Base-by-base conservation (phyloP, 2,888 invertebrate species). In the Anaspis maculata region DNA sequence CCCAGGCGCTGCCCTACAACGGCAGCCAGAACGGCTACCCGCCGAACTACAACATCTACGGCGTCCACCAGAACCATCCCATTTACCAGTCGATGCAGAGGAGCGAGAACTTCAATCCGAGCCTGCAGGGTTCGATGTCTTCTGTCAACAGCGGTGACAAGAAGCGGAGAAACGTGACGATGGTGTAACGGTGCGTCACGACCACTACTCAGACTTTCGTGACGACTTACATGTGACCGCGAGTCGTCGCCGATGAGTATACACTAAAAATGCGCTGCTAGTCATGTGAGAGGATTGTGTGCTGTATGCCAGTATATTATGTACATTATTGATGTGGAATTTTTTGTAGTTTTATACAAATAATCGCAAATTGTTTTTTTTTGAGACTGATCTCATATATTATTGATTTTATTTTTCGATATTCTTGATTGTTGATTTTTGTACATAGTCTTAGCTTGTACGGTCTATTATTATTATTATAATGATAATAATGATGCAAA, bases 81-180 rank as follows among this genome's bases (percentile, higher is more conserved):
- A 62, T 66, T 39, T 63, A 67, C 49, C 64, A 64, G 47, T 58
- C 62, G 23, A 66, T 64, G 61, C 62, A 62, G 33, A 51, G 67
- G 22, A 63, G 57, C 32, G 64, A 66, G 12, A 51, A 54, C 27
- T 72, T 70, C 51, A 71, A 69, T 51, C 62, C 69, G 3, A 72
- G 70, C 51, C 54, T 71, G 26, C 72, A 73, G 48, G 73, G 74
- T 6, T 73, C 73, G 1, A 57, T 74, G 52, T 72, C 67, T 42
- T 74, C 74, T 2, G 73, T 74, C 19, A 72, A 71, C 47, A 69
- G 69, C 43, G 69, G 68, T 9, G 70, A 70, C 41, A 70, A 72
- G 51, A 73, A 72, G 51, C 63, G 72, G 44, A 56, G 76, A 27
- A 76, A 74, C 52, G 72, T 76, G 16, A 76, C 76, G 24, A 75